Percentiles rank a stretch among this genome's conserved stretches.
Evolutionary conservation across 2,888 invertebrate genomes (phyloP).

Genomic region (Drosophila anceps): DNA sequence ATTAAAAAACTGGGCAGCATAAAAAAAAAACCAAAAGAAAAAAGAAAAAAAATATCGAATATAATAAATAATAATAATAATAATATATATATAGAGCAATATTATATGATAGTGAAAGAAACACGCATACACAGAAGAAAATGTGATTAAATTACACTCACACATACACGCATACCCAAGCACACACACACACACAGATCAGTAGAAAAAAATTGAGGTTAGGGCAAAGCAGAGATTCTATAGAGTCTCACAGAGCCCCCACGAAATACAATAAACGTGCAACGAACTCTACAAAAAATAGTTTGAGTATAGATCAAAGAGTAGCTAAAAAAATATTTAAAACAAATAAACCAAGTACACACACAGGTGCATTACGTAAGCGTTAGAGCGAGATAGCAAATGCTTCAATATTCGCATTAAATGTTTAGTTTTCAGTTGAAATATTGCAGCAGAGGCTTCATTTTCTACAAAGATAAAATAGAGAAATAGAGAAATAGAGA

Average conservation of each 20-base stretch:
- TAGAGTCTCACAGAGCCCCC: neutral
- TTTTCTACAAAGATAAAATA: neutral
- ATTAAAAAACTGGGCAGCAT: conserved; percentile 60
- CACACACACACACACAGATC: conserved; percentile 12
- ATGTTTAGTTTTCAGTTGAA: conserved; percentile 41
- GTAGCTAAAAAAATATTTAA: neutral
- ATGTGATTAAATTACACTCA: conserved; percentile 41
- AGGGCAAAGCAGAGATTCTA: conserved; percentile 5
- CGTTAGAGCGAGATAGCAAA: conserved; percentile 14
- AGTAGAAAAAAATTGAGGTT: conserved; percentile 6
- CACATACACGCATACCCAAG: conserved; percentile 12
- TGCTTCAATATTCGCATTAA: conserved; percentile 26
- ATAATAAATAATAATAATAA: conserved; percentile 9
- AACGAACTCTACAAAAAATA: conserved; percentile 67
- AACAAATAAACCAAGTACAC: conserved; percentile 23
- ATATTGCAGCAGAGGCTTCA: conserved; percentile 15
- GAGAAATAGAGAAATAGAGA: neutral
- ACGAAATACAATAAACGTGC: conserved; percentile 70
- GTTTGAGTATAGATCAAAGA: conserved; percentile 18
- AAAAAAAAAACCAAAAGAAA: conserved; percentile 33
- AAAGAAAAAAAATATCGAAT: conserved; percentile 22
- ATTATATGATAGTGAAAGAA: conserved; percentile 42
- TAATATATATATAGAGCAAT: conserved; percentile 48
- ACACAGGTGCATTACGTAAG: conserved; percentile 63
- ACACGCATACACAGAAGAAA: conserved; percentile 25